Evolutionary conservation across 2,888 invertebrate genomes (phyloP).

Genomic region (Cheilosia pagana): DNA sequence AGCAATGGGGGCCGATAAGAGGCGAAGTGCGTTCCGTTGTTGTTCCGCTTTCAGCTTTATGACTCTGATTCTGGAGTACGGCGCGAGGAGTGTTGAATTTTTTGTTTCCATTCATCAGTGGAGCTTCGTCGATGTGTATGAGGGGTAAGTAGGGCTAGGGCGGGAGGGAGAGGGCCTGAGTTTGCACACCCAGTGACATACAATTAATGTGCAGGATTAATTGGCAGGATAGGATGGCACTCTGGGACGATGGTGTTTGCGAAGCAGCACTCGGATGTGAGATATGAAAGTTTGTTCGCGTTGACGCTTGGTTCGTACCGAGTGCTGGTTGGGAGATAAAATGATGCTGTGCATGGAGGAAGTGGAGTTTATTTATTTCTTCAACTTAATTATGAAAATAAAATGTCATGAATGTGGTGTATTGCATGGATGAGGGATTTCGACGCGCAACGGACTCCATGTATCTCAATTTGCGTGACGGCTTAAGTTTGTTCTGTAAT

Average conservation of each 20-base stretch:
- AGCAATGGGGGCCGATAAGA: slow-evolving; percentile 10
- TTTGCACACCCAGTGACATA: slow-evolving; percentile 52
- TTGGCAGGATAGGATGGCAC: slow-evolving; percentile 64
- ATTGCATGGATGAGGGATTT: neutral
- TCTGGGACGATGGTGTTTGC: slow-evolving; percentile 30
- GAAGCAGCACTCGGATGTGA: slow-evolving; percentile 25
- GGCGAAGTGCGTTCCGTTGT: slow-evolving; percentile 23
- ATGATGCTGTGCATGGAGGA: slow-evolving; percentile 26
- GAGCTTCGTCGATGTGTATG: neutral
- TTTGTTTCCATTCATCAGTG: slow-evolving; percentile 14
- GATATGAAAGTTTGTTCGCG: slow-evolving; percentile 17
- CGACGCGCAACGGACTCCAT: neutral
- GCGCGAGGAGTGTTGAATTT: slow-evolving; percentile 2
- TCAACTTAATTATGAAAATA: slow-evolving; percentile 69
- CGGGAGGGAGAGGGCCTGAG: slow-evolving; percentile 20
- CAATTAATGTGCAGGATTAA: slow-evolving; percentile 72
- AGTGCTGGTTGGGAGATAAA: slow-evolving; percentile 28
- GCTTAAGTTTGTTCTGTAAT: slow-evolving; percentile 33
- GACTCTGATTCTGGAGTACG: neutral
- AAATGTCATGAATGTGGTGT: slow-evolving; percentile 49
- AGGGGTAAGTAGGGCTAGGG: slow-evolving; percentile 16
- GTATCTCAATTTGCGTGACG: slow-evolving; percentile 7
- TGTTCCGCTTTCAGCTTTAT: slow-evolving; percentile 19
- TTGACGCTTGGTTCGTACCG: neutral
- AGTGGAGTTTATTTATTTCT: slow-evolving; percentile 51